Conservation (phyloP, 2,888 invertebrate species). For the Branchellion lobata region DNA sequence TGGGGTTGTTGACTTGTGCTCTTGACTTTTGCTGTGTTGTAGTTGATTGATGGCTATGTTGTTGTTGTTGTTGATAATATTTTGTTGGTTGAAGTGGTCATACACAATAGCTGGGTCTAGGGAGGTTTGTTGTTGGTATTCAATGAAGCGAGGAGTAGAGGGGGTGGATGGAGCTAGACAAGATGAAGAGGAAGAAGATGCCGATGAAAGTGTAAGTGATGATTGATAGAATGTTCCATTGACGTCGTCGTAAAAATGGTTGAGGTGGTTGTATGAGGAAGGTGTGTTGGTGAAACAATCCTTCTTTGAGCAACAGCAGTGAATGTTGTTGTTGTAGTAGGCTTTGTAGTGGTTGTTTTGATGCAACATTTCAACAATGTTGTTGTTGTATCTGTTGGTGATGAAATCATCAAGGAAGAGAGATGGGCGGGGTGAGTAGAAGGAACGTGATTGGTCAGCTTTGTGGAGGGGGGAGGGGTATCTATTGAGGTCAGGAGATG, state of each 20-base stretch:
- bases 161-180: background rate
- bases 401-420: too few relatives aligned
- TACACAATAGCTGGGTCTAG: background rate
- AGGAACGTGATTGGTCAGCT: too few relatives aligned
- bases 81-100: background rate
- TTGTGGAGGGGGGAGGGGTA: background rate
- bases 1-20: too few relatives aligned
- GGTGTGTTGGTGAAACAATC: background rate
- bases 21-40: too few relatives aligned
- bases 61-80: background rate
- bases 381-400: background rate
- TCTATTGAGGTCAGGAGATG: conserved; percentile 1
- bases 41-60: too few relatives aligned
- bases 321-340: conserved; percentile 1
- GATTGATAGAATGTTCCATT: background rate
- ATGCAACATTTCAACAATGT: background rate
- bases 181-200: background rate
- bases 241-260: background rate
- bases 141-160: background rate
- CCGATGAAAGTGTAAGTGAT: conserved; percentile 11
- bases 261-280: background rate
- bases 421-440: background rate
- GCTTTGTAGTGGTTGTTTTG: conserved; percentile 1
- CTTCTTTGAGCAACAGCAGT: background rate
- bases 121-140: background rate